Evolutionary conservation across 2,888 invertebrate species (phyloP).

Genomic region (Parapristionchus giblindavisi): DNA sequence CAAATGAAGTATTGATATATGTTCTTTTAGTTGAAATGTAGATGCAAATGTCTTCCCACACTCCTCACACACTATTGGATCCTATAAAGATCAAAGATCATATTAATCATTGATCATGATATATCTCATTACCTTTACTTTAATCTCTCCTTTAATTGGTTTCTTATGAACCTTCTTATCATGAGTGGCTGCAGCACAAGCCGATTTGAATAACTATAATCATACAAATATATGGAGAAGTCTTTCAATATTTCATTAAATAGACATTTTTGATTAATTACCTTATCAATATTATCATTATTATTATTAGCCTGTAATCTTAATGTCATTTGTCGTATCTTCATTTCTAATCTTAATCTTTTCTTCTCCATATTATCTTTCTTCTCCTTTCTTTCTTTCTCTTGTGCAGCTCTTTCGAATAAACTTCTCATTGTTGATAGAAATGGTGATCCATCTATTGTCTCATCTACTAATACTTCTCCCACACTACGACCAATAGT

Average conservation of each 20-base stretch:
- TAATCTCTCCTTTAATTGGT: conserved; percentile 6
- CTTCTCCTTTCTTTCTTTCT: conserved; percentile 27
- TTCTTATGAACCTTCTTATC: conserved; percentile 30
- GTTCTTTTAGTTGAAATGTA: conserved; percentile 33
- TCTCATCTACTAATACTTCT: not conserved
- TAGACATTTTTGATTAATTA: not conserved
- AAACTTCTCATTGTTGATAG: conserved; percentile 18
- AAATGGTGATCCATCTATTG: conserved; percentile 4
- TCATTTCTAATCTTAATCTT: conserved; percentile 20
- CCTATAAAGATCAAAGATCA: conserved; percentile 23
- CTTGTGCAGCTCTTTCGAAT: conserved; percentile 23
- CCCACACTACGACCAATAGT: too few species aligned
- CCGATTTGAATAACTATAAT: conserved; percentile 31
- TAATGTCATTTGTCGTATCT: conserved; percentile 24
- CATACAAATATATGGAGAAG: too few species aligned
- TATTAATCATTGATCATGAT: not conserved
- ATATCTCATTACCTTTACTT: conserved; percentile 3
- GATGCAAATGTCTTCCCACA: conserved; percentile 34
- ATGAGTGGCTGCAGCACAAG: conserved; percentile 15
- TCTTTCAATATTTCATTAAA: not conserved
- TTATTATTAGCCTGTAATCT: not conserved
- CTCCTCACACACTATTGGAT: conserved; percentile 28
- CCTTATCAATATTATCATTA: not conserved
- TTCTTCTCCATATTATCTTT: conserved; percentile 20
- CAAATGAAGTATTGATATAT: conserved; percentile 39